Evolutionary conservation across 2,797 vertebrate genomes (phyloP), one percentile per base, ranked within the genome.

Genomic region (Huso huso): DNA sequence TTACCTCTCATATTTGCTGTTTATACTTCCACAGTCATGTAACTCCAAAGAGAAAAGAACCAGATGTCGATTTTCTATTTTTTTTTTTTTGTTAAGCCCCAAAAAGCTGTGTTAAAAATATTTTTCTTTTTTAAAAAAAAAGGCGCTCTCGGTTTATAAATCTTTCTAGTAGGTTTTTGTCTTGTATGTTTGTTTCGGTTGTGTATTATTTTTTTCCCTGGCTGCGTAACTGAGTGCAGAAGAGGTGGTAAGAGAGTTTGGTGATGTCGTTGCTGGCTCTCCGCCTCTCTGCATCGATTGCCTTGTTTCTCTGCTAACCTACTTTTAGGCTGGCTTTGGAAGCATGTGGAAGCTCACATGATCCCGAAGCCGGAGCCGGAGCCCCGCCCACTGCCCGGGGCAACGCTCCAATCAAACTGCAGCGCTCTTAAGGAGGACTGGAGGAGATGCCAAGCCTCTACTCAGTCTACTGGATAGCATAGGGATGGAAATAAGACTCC

Each of bases 271-370:
- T 73, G 78, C 75, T 59, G 51, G 49, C 66, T 63, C 53, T 58
- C 52, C 55, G 72, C 72, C 65, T 49, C 48, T 68, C 71, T 52
- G 6, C 15, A 67, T 76, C 85, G 83, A 84, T 83, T 85, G 77
- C 79, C 88, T 84, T 86, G 86, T 77, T 84, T 65, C 68, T 85
- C 85, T 84, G 64, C 52, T 84, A 84, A 88, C 86, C 82, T 78
- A 80, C 73, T 84, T 84, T 86, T 77, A 63, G 13, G 12, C 10
- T n/a, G 9, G 52, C n/a, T 55, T 9, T 10, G 9, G 52, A 4
- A 6, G 85, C 87, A 86, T 86, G 85, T 89, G 89, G 88, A 89
- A 84, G 85, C 82, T 88, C 89, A 89, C 88, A 89, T 88, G 88
- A 90, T 87, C 85, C 82, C 77, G 6, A 7, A 9, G 9, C 52